A percentile compares a stretch with the other conserved stretches of the same genome.
phyloP scores from a whole-genome alignment of 2,113 vertebrate genomes.

The Oplegnathus fasciatus region DNA sequence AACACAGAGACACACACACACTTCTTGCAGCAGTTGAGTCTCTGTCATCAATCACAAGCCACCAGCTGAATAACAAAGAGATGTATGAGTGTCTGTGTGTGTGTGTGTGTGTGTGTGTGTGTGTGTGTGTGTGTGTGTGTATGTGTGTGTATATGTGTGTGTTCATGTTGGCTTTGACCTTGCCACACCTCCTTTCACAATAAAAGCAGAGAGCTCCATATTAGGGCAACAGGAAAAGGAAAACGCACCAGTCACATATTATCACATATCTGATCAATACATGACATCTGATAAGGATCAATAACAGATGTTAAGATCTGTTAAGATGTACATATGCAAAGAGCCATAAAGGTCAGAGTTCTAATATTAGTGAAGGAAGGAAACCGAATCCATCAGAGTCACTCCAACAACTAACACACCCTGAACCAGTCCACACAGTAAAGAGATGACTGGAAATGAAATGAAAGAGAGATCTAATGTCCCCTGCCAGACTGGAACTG shows the following conservation, averaged over 20 bases:
- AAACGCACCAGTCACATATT: neutral
- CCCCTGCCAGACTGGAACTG: neutral
- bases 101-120: neutral
- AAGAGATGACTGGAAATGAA: conserved; percentile 6
- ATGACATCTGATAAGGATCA: neutral
- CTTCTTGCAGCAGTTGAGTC: conserved; percentile 13
- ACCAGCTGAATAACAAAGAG: conserved; percentile 48
- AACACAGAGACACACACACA: conserved; percentile 6
- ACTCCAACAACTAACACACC: neutral
- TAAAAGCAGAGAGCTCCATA: conserved; percentile 11
- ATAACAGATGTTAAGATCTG: neutral
- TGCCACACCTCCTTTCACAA: conserved; percentile 35
- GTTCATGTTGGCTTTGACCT: conserved; percentile 31
- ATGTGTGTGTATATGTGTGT: conserved; percentile 14
- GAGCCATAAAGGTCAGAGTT: neutral
- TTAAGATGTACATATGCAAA: neutral
- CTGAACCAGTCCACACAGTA: neutral
- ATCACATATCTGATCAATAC: neutral
- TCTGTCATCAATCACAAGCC: conserved; percentile 38
- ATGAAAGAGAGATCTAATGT: neutral
- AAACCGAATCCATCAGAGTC: neutral
- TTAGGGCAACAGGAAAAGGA: conserved; percentile 24
- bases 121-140: conserved; percentile 2
- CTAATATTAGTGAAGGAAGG: neutral
- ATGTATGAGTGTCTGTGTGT: neutral